A percentile compares a stretch with the other conserved stretches of the same genome.
Conservation (phyloP, 2,113 vertebrate genomes). For the Mandrillus leucophaeus region DNA sequence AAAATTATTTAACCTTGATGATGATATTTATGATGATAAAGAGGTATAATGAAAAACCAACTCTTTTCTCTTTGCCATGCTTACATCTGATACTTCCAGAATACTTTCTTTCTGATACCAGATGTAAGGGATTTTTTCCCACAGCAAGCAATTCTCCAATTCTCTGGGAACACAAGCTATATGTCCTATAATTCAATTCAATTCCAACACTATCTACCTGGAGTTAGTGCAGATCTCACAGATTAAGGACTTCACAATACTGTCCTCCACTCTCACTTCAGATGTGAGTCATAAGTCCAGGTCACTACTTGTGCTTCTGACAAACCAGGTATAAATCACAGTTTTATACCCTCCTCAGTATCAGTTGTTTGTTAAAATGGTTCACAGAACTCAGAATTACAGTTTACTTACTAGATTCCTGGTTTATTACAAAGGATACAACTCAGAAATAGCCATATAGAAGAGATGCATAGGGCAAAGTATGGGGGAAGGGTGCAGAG, state of each 20-base stretch:
- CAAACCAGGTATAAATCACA: neutral
- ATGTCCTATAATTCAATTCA: neutral
- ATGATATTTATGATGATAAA: neutral
- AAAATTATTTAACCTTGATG: neutral
- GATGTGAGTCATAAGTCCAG: neutral
- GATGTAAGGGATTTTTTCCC: neutral
- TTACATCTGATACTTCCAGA: neutral
- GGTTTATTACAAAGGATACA: neutral
- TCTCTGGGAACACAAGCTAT: neutral
- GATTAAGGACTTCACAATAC: neutral
- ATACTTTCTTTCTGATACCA: neutral
- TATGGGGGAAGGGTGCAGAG: neutral
- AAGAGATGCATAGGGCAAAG: neutral
- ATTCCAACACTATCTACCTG: neutral
- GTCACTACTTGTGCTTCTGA: neutral
- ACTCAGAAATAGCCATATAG: too few species aligned
- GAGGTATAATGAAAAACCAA: neutral
- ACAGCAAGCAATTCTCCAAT: neutral
- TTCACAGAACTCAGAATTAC: neutral
- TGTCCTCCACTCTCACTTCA: neutral
- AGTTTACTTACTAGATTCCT: neutral
- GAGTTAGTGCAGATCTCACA: neutral
- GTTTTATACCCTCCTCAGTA: neutral
- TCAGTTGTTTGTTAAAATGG: neutral
- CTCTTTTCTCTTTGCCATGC: neutral